Conservation (phyloP, 2,113 vertebrate genomes). For the Cyanoderma ruficeps region DNA sequence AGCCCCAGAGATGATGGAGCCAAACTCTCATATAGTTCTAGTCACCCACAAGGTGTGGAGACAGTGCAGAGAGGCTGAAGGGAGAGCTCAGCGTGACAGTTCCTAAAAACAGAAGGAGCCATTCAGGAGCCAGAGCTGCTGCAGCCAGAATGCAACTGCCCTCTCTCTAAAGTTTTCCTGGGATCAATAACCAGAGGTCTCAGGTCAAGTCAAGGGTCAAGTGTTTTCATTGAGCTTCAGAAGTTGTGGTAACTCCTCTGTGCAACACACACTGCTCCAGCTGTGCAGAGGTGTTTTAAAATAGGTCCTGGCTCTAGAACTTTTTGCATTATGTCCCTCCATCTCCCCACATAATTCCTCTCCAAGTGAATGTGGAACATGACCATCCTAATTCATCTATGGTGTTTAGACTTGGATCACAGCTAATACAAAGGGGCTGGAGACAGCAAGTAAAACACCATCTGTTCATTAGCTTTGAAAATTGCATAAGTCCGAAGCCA, state of each 20-base stretch:
- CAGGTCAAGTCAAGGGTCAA: conserved; percentile 47
- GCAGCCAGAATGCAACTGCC: not conserved
- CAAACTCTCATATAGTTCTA: not conserved
- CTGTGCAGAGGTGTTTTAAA: not conserved
- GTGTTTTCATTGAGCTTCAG: not conserved
- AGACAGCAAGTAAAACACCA: not conserved
- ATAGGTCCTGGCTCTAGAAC: not conserved
- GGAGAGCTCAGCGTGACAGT: not conserved
- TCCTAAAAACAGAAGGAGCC: not conserved
- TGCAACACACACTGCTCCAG: not conserved
- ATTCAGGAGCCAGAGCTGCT: not conserved
- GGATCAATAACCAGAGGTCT: conserved; percentile 39
- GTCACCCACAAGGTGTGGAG: not conserved
- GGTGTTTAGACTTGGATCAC: not conserved
- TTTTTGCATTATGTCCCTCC: not conserved
- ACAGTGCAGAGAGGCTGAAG: not conserved
- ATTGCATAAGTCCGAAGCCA: not conserved
- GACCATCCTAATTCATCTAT: not conserved
- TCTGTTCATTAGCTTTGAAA: conserved; percentile 16
- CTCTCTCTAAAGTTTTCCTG: not conserved
- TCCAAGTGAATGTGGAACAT: not conserved
- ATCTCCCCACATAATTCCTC: not conserved
- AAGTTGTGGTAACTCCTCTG: conserved; percentile 1
- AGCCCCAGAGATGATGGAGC: not conserved
- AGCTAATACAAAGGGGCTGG: not conserved